Evolutionary conservation across 1,140 invertebrate genomes (phyloP), one percentile per base, ranked within the genome.

Genomic region (Brachystomella parvula): DNA sequence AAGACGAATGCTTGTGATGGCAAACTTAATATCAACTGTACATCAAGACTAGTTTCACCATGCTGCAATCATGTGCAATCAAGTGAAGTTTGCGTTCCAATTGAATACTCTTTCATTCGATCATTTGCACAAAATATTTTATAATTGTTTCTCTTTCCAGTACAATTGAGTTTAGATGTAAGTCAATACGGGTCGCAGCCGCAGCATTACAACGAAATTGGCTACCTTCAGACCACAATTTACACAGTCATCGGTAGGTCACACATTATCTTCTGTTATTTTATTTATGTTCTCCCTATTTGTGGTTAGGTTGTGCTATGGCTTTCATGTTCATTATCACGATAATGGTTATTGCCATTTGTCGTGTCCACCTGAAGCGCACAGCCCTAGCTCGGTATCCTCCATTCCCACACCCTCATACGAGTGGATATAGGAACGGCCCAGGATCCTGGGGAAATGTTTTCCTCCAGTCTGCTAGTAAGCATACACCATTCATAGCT

Each of bases 1-100:
- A n/a, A 73, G 82, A 26, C 83, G 82, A 64, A 82, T 83, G 44
- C 78, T 71, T 83, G 82, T 72, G 78, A 82, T 76, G 72, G 72
- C 57, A 71, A 72, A 60, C 70, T 72, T 58, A 79, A 80, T 75
- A 69, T 72, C 1, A 80, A 81, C 69, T 82, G 80, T 69, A 79
- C 75, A 21, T 75, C 76, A 9, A 77, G 72, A 26, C 75, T 76
- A 56, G 73, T 61, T 71, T 74, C 66, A 35, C n/a, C 57, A n/a
- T 78, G 77, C 65, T 76, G 75, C 61, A 63, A 35, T 29, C 67
- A 71, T 44, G 28, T 70, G 33, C 44, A 61, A 19, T 53, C 70
- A 58, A 66, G 59, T 71, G 63, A 47, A 24, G 44, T 47, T n/a
- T n/a, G n/a, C n/a, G n/a, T n/a, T n/a, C n/a, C n/a, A n/a, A n/a